Evolutionary conservation across 53 echinoderm and acorn worm genomes (phyloP), one percentile per base, ranked within the genome.

Genomic region (Arbacia lixula): DNA sequence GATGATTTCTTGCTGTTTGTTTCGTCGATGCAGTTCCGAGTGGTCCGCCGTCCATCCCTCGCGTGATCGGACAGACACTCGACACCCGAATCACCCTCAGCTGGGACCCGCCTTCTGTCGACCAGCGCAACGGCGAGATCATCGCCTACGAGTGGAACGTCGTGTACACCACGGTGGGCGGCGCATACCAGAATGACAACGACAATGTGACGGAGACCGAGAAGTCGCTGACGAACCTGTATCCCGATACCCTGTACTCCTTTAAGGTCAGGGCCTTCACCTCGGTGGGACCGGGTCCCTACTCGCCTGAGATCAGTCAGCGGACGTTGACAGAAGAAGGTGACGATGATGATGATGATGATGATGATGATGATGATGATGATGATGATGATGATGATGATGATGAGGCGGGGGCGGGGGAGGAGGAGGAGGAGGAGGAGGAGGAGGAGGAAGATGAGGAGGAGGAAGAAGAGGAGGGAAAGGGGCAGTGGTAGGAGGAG

Each of bases 201-300:
- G 60, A 40, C 27, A 78, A 78, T 17, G 79, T 78, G 60, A 76
- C 88, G 29, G 39, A 26, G 12, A 46, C 74, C 4, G 38, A 33
- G 1, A 84, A 62, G 33, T 54, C 68, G n/a, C 83, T 95, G 36
- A 21, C 12, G 10, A 36, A 65, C 0, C 36, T 93, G 52, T 49
- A 39, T 25, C 83, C 76, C 22, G 71, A 60, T 36, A 60, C 36
- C 2, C 16, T 52, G 4, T 95, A 88, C 63, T 2, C 68, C 1
- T 93, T 95, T 52, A 79, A 68, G 36, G 87, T 94, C 24, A 66
- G 91, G 19, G 91, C 94, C 12, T 91, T 73, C 83, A 93, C 91
- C 1, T 35, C 31, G 6, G 83, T 57, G 5, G 93, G 93, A 6
- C 53, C 62, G 10, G 93, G 93, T 2, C 88, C 88, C 3, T 91